Conservation (phyloP, 2,888 invertebrate species). For the Xestia xanthographa region DNA sequence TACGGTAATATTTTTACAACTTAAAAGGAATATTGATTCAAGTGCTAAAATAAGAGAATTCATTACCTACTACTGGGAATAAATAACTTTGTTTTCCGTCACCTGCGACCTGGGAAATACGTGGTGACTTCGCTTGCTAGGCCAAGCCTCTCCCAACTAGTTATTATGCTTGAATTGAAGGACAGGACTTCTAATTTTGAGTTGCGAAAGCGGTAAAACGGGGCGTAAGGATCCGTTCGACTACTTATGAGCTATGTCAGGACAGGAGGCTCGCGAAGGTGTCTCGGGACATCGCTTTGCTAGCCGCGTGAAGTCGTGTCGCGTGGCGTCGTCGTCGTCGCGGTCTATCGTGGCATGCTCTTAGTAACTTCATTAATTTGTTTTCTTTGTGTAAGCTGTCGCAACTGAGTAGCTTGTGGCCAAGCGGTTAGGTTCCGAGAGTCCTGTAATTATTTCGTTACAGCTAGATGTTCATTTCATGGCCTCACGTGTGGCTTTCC, state of each 20-base stretch:
- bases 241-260: no score
- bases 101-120: slow-evolving; percentile 6
- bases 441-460: no score
- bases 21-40: not conserved
- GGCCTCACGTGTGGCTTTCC: no score
- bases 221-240: no score
- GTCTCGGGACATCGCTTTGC: no score
- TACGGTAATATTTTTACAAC: not conserved
- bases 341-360: not conserved
- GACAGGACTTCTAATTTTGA: no score
- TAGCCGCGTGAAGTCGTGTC: no score
- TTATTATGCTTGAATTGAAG: not conserved
- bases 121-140: not conserved
- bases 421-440: no score
- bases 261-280: no score
- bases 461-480: no score
- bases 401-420: not conserved
- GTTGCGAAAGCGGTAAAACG: no score
- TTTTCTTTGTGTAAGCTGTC: not conserved
- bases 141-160: not conserved
- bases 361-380: not conserved
- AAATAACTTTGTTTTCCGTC: slow-evolving; percentile 13
- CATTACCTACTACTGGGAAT: not conserved
- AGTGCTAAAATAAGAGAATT: slow-evolving; percentile 14
- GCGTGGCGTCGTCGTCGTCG: no score